Evolutionary conservation across 1,140 invertebrate genomes (phyloP).

Genomic region (Drosophila oshimai): DNA sequence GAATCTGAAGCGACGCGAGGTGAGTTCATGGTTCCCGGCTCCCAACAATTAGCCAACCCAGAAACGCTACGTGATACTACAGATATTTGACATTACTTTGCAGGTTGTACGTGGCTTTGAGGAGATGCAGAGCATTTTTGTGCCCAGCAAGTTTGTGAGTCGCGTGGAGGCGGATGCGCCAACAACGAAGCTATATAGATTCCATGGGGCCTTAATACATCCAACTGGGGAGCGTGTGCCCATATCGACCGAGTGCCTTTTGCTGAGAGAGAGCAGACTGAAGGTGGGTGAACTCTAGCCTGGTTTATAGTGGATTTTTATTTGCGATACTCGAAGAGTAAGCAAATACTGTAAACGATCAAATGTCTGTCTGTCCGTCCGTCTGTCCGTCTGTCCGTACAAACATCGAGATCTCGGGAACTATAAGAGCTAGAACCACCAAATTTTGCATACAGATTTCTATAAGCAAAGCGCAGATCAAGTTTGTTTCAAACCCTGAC

Average conservation of each 20-base stretch:
- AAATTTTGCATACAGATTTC: too few relatives aligned
- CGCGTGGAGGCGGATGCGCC: conserved; percentile 95
- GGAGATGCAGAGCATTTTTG: conserved; percentile 88
- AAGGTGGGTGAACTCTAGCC: conserved; percentile 88
- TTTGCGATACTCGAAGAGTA: too few relatives aligned
- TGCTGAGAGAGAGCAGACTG: conserved; percentile 96
- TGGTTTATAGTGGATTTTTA: too few relatives aligned
- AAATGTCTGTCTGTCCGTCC: too few relatives aligned
- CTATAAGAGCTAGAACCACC: too few relatives aligned
- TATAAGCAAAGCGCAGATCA: too few relatives aligned
- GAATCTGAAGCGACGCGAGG: conserved; percentile 98
- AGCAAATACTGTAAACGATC: too few relatives aligned
- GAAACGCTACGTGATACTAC: conserved; percentile 32
- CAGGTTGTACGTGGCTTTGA: conserved; percentile 83
- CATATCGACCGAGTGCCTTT: conserved; percentile 95
- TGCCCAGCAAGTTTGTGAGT: conserved; percentile 91
- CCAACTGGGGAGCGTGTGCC: conserved; percentile 90
- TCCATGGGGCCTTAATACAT: conserved; percentile 94
- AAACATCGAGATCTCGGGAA: too few relatives aligned
- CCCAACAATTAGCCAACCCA: not conserved
- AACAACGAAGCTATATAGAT: conserved; percentile 97
- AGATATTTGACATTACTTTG: conserved; percentile 4
- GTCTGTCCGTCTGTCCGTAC: too few relatives aligned
- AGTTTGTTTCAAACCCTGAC: too few relatives aligned
- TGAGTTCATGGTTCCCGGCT: conserved; percentile 82